Conservation (phyloP, 2,888 invertebrate species). For the Lydus trimaculatus region DNA sequence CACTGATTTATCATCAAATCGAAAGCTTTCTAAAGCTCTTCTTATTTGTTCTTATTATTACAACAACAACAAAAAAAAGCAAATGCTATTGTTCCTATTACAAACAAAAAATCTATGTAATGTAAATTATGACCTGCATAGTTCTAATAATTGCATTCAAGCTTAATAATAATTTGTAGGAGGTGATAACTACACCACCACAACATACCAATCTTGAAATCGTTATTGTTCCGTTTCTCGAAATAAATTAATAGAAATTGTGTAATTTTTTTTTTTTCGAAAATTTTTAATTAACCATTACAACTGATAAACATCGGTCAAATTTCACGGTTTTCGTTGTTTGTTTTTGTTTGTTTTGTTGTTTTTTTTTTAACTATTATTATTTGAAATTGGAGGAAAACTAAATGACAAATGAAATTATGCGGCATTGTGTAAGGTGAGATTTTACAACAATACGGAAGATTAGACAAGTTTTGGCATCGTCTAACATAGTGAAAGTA, state of each 20-base stretch:
- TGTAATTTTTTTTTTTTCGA: not conserved
- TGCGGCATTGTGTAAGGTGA: conserved; percentile 21
- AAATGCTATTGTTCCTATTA: not conserved
- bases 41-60: not conserved
- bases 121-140: conserved; percentile 11
- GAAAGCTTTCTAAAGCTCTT: not conserved
- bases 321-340: not conserved
- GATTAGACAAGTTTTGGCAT: conserved; percentile 27
- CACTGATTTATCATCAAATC: too few species aligned
- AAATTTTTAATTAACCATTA: not conserved
- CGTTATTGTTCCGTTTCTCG: not conserved
- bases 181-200: not conserved
- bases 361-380: too few species aligned
- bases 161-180: conserved; percentile 1
- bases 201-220: not conserved
- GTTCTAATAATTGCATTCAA: not conserved
- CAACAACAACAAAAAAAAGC: too few species aligned
- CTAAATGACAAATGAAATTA: conserved; percentile 9
- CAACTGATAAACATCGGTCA: not conserved
- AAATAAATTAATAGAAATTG: not conserved
- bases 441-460: conserved; percentile 31
- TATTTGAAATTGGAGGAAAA: too few species aligned
- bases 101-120: not conserved
- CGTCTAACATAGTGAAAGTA: conserved; percentile 27
- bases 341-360: too few species aligned